phyloP scores from a whole-genome alignment of 2,797 vertebrate species.

The Lycodopsis pacificus region DNA sequence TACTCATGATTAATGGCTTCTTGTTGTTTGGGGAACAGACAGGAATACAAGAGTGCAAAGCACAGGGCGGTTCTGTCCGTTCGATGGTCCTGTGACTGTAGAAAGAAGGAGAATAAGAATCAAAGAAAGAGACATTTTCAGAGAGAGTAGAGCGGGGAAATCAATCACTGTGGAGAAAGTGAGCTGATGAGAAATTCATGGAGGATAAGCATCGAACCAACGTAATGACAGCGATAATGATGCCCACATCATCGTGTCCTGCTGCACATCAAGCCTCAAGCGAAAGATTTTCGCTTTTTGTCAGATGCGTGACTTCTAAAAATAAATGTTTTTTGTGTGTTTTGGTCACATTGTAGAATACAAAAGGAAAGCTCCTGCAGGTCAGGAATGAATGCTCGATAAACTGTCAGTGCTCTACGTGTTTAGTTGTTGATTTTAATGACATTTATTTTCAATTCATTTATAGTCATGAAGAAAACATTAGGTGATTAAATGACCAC shows the following conservation, averaged over 20 bases:
- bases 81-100: not conserved
- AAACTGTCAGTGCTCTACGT: not conserved
- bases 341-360: not conserved
- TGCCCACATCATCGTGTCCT: slow-evolving; percentile 3
- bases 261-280: slow-evolving; percentile 29
- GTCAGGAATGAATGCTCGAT: not conserved
- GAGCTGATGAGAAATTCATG: slow-evolving; percentile 25
- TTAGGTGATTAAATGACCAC: not conserved
- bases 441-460: not conserved
- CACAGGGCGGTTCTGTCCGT: not conserved
- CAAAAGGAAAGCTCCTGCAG: not conserved
- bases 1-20: not conserved
- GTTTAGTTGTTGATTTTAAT: not conserved
- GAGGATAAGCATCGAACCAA: slow-evolving; percentile 10
- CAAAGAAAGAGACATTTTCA: slow-evolving; percentile 1
- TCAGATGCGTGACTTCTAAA: slow-evolving; percentile 1
- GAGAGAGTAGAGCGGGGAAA: slow-evolving; percentile 15
- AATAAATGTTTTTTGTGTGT: too few species aligned
- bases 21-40: not conserved
- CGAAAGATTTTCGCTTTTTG: not conserved
- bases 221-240: slow-evolving; percentile 31
- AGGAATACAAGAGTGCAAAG: not conserved
- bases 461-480: not conserved
- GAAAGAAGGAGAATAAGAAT: slow-evolving; percentile 1
- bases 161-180: slow-evolving; percentile 21